These are phyloP conservation scores for Stenchaetothrips biformis DNA, from an alignment of 2,888 invertebrate species.

Conservation along the genomic window DNA sequence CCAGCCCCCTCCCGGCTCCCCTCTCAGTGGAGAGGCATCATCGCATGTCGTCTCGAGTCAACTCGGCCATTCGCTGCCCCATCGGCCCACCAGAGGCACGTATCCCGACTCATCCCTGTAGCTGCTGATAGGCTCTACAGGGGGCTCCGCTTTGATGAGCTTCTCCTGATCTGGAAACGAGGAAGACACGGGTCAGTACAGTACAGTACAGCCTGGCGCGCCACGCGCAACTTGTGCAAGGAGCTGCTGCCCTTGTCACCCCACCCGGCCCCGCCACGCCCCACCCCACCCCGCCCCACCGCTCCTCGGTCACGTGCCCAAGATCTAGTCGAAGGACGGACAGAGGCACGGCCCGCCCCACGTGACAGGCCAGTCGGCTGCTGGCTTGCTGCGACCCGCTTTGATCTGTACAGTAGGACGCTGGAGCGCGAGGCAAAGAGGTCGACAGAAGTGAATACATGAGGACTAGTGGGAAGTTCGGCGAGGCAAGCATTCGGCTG, in stretches of 20 bases:
- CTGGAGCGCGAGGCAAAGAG: not conserved
- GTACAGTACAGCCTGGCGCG: not conserved
- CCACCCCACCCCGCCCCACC: not conserved
- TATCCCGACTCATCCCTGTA: conserved; percentile 55
- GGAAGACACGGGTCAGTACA: not conserved
- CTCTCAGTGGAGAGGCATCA: conserved; percentile 47
- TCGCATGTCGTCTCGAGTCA: conserved; percentile 70
- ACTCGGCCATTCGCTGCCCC: conserved; percentile 96
- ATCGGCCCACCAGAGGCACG: conserved; percentile 79
- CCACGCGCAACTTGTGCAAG: too few relatives aligned
- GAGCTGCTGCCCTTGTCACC: too few relatives aligned
- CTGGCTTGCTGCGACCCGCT: not conserved
- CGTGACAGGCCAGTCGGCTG: not conserved
- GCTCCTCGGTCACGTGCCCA: not conserved
- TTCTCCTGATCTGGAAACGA: not conserved
- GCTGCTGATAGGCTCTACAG: conserved; percentile 51
- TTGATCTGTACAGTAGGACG: not conserved
- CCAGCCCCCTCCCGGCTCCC: conserved; percentile 53
- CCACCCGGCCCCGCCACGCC: not conserved
- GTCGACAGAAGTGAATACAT: too few relatives aligned
- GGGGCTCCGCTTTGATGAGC: conserved; percentile 45
- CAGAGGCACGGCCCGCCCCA: not conserved
- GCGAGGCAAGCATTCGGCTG: too few relatives aligned
- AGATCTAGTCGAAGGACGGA: not conserved
- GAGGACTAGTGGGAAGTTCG: too few relatives aligned